phyloP scores from a whole-genome alignment of 1,140 invertebrate genomes.

The Batillaria attramentaria region DNA sequence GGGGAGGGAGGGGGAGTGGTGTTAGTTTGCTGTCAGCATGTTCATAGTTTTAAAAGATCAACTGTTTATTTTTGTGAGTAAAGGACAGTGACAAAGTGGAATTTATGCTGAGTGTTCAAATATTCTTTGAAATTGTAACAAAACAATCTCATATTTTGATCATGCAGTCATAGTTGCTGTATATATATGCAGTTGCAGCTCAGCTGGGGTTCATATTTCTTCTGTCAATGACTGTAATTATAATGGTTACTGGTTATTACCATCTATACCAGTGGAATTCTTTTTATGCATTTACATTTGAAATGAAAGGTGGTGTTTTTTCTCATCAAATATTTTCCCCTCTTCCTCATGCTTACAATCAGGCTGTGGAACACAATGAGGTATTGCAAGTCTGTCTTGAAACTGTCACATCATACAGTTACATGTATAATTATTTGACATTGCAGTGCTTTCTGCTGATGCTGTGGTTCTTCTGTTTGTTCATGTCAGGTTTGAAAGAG shows the following conservation, averaged over 20 bases:
- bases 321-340: neutral
- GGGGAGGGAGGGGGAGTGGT: too few relatives aligned
- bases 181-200: neutral
- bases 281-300: too few relatives aligned
- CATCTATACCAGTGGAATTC: neutral
- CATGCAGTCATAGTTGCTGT: neutral
- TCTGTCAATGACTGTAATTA: neutral
- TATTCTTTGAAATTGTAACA: too few relatives aligned
- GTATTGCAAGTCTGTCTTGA: too few relatives aligned
- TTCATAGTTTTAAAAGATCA: too few relatives aligned
- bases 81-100: too few relatives aligned
- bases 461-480: neutral
- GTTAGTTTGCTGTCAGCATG: too few relatives aligned
- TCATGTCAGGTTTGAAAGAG: neutral
- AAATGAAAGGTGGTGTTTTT: too few relatives aligned
- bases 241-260: neutral
- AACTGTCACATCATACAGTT: neutral
- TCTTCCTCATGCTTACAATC: conserved; percentile 21
- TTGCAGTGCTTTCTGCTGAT: neutral
- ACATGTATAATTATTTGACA: neutral
- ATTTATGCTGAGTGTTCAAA: too few relatives aligned
- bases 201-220: neutral
- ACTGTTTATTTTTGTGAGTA: too few relatives aligned
- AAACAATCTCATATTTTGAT: too few relatives aligned
- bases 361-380: conserved; percentile 40